Base-by-base conservation (phyloP, 92 coral and sea anemone species). In the Chrysogorgia sp. region DNA sequence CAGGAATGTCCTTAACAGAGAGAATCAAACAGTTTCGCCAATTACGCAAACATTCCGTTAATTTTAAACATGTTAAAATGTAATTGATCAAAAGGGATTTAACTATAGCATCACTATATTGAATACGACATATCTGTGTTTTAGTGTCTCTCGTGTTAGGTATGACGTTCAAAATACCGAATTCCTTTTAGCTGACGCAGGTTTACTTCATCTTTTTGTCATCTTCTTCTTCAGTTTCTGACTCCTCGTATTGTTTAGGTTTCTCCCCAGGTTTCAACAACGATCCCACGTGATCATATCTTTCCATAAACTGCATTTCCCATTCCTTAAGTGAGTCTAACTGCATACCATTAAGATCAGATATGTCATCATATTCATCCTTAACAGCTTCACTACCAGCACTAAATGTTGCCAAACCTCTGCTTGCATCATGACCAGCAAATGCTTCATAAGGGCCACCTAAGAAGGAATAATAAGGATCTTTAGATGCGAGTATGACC, bases 381-480 rank as follows among this genome's bases (percentile, higher is more conserved):
- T 92, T 92, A 33, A 96, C 89, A 12, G 99, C 99, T 55, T 89
- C 97, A 60, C 86, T 78, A 17, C 90, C 99, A 58, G 92, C 87
- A 45, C 89, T 81, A 82, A 96, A 96, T 40, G 97, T 96, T 26
- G 99, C 99, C 74, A 96, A 83, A 30, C 99, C 99, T 84, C 99
- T 75, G 80, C 99, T 96, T 22, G 99, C 99, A 88, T 96, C 99
- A 83, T 90, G 99, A 13, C 99, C 99, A 1, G 83, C 97, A 92
- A 96, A 96, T 76, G 86, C 90, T 60, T 88, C 81, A 63, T 96
- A 96, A 31, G 99, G 99, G 32, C 99, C 99, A 70, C 97, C 99
- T 96, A 72, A 47, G 12, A n/a, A 66, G 40, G 23, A 61, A 17
- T 48, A 64, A 33, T 48, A 64, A 63, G 45, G 13, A 14, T 32